Conservation (phyloP, 1,140 invertebrate genomes). For the Lepidostoma basale region DNA sequence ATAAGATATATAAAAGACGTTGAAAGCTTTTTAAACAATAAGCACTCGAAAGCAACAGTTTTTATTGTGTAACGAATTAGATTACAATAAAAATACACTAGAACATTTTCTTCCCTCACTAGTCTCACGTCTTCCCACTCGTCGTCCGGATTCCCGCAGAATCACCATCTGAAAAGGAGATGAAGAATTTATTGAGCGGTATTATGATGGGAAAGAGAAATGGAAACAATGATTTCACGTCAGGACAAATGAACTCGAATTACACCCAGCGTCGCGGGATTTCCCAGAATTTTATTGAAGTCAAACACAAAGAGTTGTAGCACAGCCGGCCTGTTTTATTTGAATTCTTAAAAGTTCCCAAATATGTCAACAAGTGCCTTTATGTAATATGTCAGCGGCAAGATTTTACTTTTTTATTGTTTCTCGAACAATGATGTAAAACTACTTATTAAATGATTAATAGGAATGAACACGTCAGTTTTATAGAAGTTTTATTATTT, state of each 20-base stretch:
- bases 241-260: conserved; percentile 7
- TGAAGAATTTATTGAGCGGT: not conserved
- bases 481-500: not conserved
- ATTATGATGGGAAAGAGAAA: not conserved
- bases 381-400: not conserved
- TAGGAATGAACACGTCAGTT: not conserved
- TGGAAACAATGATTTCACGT: not conserved
- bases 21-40: too few species aligned
- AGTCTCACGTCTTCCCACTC: not conserved
- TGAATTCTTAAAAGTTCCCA: not conserved
- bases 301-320: not conserved
- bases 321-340: not conserved
- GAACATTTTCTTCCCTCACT: not conserved
- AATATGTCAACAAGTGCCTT: not conserved
- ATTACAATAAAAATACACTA: too few species aligned
- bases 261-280: not conserved
- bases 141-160: not conserved
- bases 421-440: not conserved
- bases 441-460: not conserved
- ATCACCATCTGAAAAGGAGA: conserved; percentile 10
- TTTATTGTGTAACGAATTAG: too few species aligned
- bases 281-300: not conserved
- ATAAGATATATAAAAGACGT: not conserved
- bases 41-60: too few species aligned
- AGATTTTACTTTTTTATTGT: not conserved